A percentile compares a stretch with the other conserved stretches of the same genome.
These are phyloP conservation scores for Aquatica leii DNA, from an alignment of 2,888 invertebrate species.

Conservation along the genomic window DNA sequence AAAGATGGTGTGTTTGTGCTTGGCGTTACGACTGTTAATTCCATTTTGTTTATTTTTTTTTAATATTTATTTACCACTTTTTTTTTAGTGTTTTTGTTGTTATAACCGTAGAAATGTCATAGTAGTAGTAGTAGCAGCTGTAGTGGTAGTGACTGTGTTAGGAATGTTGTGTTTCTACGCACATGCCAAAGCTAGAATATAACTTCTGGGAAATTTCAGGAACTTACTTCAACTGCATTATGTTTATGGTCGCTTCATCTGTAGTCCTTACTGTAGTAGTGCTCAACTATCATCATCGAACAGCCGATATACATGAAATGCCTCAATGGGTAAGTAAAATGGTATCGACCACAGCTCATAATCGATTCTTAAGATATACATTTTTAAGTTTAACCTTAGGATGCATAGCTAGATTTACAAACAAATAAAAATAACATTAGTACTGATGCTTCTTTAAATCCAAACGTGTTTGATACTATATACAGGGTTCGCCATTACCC, in stretches of 20 bases:
- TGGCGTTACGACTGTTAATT: constrained; percentile 55
- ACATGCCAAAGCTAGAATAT: constrained; percentile 8
- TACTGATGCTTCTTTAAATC: no score
- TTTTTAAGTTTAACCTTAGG: no score
- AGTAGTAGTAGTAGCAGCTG: constrained; percentile 20
- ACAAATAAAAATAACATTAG: no score
- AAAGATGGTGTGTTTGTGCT: constrained; percentile 55
- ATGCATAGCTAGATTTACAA: no score
- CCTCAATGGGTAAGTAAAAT: constrained; percentile 94
- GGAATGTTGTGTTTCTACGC: constrained; percentile 17
- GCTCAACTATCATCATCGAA: constrained; percentile 96
- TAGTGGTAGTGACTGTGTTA: constrained; percentile 19
- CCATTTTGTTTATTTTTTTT: constrained; percentile 43
- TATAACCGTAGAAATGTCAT: constrained; percentile 17
- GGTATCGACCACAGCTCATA: no score
- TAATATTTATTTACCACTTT: constrained; percentile 18
- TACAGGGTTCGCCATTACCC: no score
- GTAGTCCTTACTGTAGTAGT: constrained; percentile 97
- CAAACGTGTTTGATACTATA: no score
- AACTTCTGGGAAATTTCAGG: constrained; percentile 61
- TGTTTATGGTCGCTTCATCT: constrained; percentile 99
- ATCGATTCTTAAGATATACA: no score
- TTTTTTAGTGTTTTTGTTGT: constrained; percentile 20
- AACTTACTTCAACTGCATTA: constrained; percentile 99
- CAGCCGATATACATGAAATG: constrained; percentile 97